Conservation (phyloP, 2,888 invertebrate genomes). For the Idaea biselata region DNA sequence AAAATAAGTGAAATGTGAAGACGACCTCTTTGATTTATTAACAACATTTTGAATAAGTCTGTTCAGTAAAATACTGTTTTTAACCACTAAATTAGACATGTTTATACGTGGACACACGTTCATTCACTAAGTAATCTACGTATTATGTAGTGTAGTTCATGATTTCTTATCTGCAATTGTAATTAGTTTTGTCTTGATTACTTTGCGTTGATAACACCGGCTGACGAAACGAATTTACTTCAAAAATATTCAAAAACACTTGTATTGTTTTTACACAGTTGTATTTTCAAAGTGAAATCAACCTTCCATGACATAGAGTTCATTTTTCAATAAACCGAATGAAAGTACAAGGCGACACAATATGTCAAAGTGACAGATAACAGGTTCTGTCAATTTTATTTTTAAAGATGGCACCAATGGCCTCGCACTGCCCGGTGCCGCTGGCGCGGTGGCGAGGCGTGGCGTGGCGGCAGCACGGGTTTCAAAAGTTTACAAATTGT, state of each 20-base stretch:
- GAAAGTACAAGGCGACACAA: neutral
- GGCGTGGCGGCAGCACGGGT: no score
- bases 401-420: no score
- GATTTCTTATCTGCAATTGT: conserved; percentile 67
- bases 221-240: conserved; percentile 31
- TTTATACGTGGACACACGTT: conserved; percentile 23
- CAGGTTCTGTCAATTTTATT: neutral
- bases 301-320: neutral
- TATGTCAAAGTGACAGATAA: neutral
- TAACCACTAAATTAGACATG: conserved; percentile 56
- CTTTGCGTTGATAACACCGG: conserved; percentile 37
- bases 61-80: conserved; percentile 45
- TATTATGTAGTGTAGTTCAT: conserved; percentile 56
- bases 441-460: no score
- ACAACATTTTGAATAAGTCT: conserved; percentile 58
- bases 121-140: conserved; percentile 22
- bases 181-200: conserved; percentile 62
- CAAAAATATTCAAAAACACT: conserved; percentile 7
- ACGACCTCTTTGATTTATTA: conserved; percentile 54
- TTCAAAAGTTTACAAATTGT: no score
- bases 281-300: neutral
- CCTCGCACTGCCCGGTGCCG: no score
- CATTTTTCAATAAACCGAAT: neutral
- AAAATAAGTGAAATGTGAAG: conserved; percentile 82
- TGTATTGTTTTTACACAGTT: conserved; percentile 11